A percentile compares a stretch with the other conserved stretches of the same genome.
Evolutionary conservation across 2,888 invertebrate species (phyloP).

Genomic region (Axea sp.): DNA sequence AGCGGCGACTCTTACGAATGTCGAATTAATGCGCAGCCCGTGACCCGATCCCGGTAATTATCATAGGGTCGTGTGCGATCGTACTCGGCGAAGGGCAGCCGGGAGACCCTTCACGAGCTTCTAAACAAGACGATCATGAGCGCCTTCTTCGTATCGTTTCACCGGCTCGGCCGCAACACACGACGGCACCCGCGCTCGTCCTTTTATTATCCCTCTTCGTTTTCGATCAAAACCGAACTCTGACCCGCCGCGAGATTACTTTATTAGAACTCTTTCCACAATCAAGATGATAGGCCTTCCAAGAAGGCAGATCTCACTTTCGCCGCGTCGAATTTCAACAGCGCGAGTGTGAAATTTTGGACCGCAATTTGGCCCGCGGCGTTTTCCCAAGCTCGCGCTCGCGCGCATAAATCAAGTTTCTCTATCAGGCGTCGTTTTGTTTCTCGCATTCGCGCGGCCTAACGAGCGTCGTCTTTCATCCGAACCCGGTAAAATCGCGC

Average conservation of each 20-base stretch:
- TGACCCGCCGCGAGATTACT: slow-evolving; percentile 31
- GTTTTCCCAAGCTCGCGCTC: slow-evolving; percentile 16
- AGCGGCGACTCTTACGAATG: slow-evolving; percentile 55
- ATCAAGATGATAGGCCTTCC: slow-evolving; percentile 44
- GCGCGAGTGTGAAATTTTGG: slow-evolving; percentile 18
- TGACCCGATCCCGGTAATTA: slow-evolving; percentile 65
- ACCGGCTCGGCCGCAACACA: background rate
- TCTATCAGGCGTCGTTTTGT: background rate
- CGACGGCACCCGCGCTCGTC: background rate
- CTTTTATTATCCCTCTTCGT: too few relatives aligned
- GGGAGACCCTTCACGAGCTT: slow-evolving; percentile 40
- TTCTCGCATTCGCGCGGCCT: too few relatives aligned
- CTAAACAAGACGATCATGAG: slow-evolving; percentile 40
- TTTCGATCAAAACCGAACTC: background rate
- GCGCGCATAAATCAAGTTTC: slow-evolving; percentile 13
- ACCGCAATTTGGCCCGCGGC: slow-evolving; percentile 17
- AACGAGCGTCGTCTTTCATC: too few relatives aligned
- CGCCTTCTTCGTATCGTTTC: slow-evolving; percentile 8
- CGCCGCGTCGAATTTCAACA: slow-evolving; percentile 10
- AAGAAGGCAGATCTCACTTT: slow-evolving; percentile 11
- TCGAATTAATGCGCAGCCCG: slow-evolving; percentile 60
- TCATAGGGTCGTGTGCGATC: slow-evolving; percentile 51
- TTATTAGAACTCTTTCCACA: slow-evolving; percentile 37
- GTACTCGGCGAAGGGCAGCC: slow-evolving; percentile 33
- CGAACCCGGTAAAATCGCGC: too few relatives aligned